Conservation (phyloP, 1,140 invertebrate species). For the Euura lappo region DNA sequence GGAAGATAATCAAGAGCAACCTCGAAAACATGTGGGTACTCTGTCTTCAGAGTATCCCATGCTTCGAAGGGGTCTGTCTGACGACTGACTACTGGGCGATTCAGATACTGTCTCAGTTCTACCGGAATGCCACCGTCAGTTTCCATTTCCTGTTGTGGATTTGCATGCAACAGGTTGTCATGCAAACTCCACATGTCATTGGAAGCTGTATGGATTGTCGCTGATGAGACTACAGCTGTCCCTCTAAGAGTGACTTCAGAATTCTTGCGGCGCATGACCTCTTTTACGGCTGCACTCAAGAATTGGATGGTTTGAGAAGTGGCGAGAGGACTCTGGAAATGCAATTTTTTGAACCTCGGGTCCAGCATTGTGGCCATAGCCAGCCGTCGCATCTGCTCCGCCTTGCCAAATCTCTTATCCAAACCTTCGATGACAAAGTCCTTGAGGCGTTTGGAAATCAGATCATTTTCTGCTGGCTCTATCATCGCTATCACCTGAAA, state of each 20-base stretch:
- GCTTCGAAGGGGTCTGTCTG: slow-evolving; percentile 17
- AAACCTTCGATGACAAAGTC: too few species aligned
- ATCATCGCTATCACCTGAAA: too few species aligned
- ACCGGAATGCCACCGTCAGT: slow-evolving; percentile 16
- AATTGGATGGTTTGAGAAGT: slow-evolving; percentile 14
- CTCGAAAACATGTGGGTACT: slow-evolving; percentile 15
- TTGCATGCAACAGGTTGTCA: slow-evolving; percentile 12
- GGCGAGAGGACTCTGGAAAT: slow-evolving; percentile 7
- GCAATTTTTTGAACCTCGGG: slow-evolving; percentile 20
- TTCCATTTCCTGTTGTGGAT: slow-evolving; percentile 12
- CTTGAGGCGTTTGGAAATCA: too few species aligned
- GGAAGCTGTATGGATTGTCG: background rate
- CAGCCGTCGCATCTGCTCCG: too few species aligned
- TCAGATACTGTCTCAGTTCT: slow-evolving; percentile 20
- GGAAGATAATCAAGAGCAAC: slow-evolving; percentile 16
- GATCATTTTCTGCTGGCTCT: too few species aligned
- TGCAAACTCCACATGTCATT: slow-evolving; percentile 12
- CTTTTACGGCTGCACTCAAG: slow-evolving; percentile 16
- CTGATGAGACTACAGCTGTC: background rate
- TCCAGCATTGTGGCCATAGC: slow-evolving; percentile 12
- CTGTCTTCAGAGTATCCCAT: slow-evolving; percentile 18
- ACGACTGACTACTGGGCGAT: background rate
- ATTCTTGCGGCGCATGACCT: too few species aligned
- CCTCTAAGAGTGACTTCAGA: background rate
- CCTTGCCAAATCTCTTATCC: too few species aligned